Conservation (phyloP, 2,888 invertebrate genomes). For the Tortricodes alternella region DNA sequence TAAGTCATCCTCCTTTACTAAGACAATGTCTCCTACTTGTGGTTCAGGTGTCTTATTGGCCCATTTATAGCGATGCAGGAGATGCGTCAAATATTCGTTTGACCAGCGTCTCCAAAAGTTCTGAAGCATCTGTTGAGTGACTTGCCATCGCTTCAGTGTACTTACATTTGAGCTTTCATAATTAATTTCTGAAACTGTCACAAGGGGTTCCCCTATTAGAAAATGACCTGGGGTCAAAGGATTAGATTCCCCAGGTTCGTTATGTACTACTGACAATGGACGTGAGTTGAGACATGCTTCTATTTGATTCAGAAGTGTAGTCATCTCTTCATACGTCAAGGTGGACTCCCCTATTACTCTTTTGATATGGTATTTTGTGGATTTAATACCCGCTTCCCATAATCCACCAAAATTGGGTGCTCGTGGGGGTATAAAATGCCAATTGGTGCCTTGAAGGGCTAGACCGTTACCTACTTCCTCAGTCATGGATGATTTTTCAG, state of each 20-base stretch:
- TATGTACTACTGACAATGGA: not conserved
- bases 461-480: not conserved
- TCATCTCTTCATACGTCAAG: constrained; percentile 25
- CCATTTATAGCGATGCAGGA: constrained; percentile 1
- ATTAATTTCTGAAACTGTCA: no score
- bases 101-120: constrained; percentile 3
- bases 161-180: not conserved
- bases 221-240: constrained; percentile 38
- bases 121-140: not conserved
- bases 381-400: constrained; percentile 22
- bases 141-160: constrained; percentile 1
- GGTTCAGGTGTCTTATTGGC: not conserved
- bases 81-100: not conserved
- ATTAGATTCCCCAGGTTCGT: constrained; percentile 21
- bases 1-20: no score
- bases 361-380: constrained; percentile 27
- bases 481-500: not conserved
- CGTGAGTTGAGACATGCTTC: constrained; percentile 25
- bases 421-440: constrained; percentile 32
- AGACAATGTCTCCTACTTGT: not conserved
- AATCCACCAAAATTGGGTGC: constrained; percentile 33
- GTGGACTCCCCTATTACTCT: constrained; percentile 22
- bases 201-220: constrained; percentile 32
- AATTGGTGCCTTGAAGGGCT: constrained; percentile 5
- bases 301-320: constrained; percentile 19